Evolutionary conservation across 2,888 invertebrate species (phyloP), one percentile per base, ranked within the genome.

Genomic region (Eilema depressum): DNA sequence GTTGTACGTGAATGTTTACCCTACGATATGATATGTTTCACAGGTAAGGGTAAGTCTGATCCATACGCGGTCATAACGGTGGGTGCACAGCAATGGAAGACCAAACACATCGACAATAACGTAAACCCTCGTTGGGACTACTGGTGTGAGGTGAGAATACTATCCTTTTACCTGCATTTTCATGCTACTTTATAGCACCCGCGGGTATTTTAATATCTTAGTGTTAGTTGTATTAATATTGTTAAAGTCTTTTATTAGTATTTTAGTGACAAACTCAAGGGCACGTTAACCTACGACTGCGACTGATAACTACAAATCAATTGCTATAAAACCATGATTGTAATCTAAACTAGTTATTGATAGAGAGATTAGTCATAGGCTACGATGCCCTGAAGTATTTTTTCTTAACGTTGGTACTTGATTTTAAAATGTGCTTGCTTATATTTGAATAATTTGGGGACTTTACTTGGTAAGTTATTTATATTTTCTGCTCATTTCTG

Each of bases 41-140:
- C 97, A 89, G 97, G 97, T 80, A 98, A 98, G 96, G 99, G 99
- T 88, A 99, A 99, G 95, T 99, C 99, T 0, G 99, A 99, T 96
- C 99, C 99, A 5, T 99, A 99, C 92, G 98, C 98, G 63, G 96
- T 99, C 68, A 96, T 98, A 86, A 97, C 97, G 85, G 98, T 99
- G 75, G 99, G 99, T 69, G 98, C 99, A 0, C 98, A 99, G 93
- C 97, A 98, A 91, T 99, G 98, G 95, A 97, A 97, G 91, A 99
- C 99, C 0, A 97, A 98, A 92, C 98, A 98, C 57, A 99, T 99
- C 82, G 98, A 99, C 89, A 99, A 98, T 91, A 98, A 97, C 78
- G 96, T 99, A 37, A 98, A 98, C 95, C 99, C 99, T 8, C 98
- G 98, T 82, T 99, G 99, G 99, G 98, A 99, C 93, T 99, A 96